Evolutionary conservation across 2,888 invertebrate species (phyloP).

Genomic region (Diloba caeruleocephala): DNA sequence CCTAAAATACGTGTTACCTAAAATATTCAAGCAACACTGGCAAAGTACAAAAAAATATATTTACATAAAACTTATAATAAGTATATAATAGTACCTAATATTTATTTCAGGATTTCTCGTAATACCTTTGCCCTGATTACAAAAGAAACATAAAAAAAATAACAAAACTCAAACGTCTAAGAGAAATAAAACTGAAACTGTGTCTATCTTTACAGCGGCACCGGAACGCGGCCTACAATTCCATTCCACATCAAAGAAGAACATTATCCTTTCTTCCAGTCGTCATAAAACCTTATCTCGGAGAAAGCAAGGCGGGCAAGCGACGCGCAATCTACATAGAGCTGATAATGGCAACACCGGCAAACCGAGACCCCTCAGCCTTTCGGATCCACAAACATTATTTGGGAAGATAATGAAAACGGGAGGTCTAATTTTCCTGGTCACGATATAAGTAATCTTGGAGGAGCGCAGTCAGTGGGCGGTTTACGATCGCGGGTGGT

Average conservation of each 20-base stretch:
- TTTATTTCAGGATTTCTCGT: too few relatives aligned
- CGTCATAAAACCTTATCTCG: conserved; percentile 85
- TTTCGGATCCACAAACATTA: conserved; percentile 53
- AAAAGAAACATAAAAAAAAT: conserved; percentile 46
- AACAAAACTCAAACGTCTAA: conserved; percentile 36
- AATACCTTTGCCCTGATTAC: too few relatives aligned
- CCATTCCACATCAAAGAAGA: conserved; percentile 82
- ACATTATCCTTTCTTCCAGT: conserved; percentile 87
- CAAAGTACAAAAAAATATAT: too few relatives aligned
- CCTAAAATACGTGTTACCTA: too few relatives aligned
- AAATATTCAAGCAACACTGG: too few relatives aligned
- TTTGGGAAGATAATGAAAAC: conserved; percentile 75
- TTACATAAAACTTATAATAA: too few relatives aligned
- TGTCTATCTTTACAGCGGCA: conserved; percentile 79
- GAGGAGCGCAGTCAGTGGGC: conserved; percentile 85
- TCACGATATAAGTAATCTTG: conserved; percentile 85
- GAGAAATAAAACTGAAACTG: conserved; percentile 64
- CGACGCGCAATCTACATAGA: conserved; percentile 86
- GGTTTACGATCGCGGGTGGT: conserved; percentile 85
- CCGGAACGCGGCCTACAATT: conserved; percentile 74
- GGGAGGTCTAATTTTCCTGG: conserved; percentile 71
- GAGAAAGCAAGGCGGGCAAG: conserved; percentile 82
- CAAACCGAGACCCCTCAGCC: conserved; percentile 62
- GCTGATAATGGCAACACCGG: conserved; percentile 85
- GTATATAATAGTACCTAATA: too few relatives aligned